Percentiles rank a stretch among this genome's conserved stretches.
phyloP scores from a whole-genome alignment of 2,888 invertebrate genomes.

The Hemistola chrysoprasaria region DNA sequence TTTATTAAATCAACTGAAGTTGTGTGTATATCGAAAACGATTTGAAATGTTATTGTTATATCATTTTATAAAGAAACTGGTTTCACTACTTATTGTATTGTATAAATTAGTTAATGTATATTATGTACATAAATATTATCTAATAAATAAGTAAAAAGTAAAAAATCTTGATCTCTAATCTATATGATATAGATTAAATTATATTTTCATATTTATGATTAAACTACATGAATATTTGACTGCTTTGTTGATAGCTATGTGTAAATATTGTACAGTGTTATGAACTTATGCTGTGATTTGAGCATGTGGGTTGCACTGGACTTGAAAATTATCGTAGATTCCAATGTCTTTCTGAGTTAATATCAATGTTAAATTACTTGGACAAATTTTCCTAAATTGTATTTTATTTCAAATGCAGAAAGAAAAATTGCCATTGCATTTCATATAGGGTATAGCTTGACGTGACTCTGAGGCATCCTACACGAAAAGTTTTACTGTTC shows the following conservation, averaged over 20 bases:
- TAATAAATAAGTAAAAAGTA: slow-evolving; percentile 38
- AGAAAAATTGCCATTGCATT: too few species aligned
- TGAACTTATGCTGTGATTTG: slow-evolving; percentile 55
- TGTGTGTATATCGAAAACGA: slow-evolving; percentile 1
- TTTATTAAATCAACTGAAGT: slow-evolving; percentile 28
- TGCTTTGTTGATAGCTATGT: slow-evolving; percentile 53
- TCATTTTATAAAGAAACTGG: slow-evolving; percentile 46
- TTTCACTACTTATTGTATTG: slow-evolving; percentile 54
- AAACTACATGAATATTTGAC: slow-evolving; percentile 40
- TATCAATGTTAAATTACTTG: too few species aligned
- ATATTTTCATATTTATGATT: slow-evolving; percentile 70
- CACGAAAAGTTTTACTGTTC: too few species aligned
- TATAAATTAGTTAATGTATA: slow-evolving; percentile 23
- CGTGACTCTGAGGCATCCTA: too few species aligned
- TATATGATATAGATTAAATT: slow-evolving; percentile 66
- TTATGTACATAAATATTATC: slow-evolving; percentile 27
- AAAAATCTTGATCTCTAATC: slow-evolving; percentile 69
- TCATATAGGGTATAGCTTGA: too few species aligned
- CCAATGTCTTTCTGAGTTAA: too few species aligned
- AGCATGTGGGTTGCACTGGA: slow-evolving; percentile 36
- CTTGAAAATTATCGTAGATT: background rate
- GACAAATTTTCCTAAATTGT: too few species aligned
- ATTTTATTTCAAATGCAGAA: too few species aligned
- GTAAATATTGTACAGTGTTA: slow-evolving; percentile 76
- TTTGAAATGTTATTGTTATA: background rate